A percentile compares a stretch with the other conserved stretches of the same genome.
phyloP scores from a whole-genome alignment of 2,113 vertebrate species.

The Jacana jacana region DNA sequence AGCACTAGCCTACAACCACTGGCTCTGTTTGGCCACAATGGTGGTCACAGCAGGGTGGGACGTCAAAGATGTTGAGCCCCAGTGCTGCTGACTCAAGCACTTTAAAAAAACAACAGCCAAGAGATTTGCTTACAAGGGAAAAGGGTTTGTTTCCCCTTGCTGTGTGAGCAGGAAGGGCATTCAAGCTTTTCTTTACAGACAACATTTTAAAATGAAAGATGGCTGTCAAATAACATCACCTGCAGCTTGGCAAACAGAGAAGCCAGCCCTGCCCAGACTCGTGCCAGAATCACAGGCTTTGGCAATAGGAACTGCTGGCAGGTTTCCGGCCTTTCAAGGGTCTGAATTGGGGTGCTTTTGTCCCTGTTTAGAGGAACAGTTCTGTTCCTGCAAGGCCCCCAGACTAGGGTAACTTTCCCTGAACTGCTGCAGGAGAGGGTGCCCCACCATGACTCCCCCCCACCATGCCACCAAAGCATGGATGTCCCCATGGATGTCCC shows the following conservation, averaged over 20 bases:
- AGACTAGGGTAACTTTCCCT: neutral
- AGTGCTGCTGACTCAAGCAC: rapidly evolving
- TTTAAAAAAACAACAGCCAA: neutral
- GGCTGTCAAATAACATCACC: neutral
- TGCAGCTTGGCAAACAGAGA: neutral
- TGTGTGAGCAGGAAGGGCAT: rapidly evolving
- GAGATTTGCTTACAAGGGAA: neutral
- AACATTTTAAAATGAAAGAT: neutral
- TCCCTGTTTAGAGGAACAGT: neutral
- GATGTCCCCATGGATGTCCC: rapidly evolving
- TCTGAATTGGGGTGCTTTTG: neutral
- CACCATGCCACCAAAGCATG: rapidly evolving
- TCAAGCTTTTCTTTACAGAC: neutral
- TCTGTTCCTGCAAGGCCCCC: neutral
- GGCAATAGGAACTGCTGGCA: neutral
- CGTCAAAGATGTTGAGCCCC: neutral
- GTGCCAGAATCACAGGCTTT: neutral
- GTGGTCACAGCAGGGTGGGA: rapidly evolving
- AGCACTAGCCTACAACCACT: neutral
- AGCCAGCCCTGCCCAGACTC: neutral
- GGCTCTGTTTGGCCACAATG: neutral
- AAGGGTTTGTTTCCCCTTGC: neutral
- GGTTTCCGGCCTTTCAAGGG: neutral
- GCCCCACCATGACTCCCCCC: neutral
- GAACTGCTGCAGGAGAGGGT: neutral